These are phyloP conservation scores for Gasterosteus nipponicus DNA, from an alignment of 2,113 vertebrate species.

Conservation along the genomic window DNA sequence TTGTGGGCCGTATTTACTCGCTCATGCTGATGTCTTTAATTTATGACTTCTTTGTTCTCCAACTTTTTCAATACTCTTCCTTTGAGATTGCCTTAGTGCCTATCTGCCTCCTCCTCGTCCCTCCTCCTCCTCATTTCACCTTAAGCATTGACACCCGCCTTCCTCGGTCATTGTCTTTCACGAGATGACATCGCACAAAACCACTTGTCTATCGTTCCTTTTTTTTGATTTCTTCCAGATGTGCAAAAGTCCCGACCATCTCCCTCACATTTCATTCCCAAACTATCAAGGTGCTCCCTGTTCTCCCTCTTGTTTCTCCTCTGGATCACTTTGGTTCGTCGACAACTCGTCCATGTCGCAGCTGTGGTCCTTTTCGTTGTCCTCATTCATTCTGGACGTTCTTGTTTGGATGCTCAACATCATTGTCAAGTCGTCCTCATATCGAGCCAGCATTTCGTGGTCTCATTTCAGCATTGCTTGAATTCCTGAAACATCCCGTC, in stretches of 20 bases:
- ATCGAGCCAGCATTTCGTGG: background rate
- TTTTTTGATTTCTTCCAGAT: conserved; percentile 62
- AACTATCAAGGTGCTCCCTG: conserved; percentile 39
- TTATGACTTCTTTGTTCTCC: conserved; percentile 59
- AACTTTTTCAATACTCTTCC: conserved; percentile 61
- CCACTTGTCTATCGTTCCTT: conserved; percentile 42
- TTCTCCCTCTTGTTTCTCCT: conserved; percentile 24
- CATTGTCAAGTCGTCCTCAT: conserved; percentile 10
- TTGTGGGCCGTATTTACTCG: conserved; percentile 40
- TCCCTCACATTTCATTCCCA: conserved; percentile 26
- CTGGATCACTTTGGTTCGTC: background rate
- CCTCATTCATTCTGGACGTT: conserved; percentile 12
- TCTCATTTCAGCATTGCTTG: conserved; percentile 24
- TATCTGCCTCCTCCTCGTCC: conserved; percentile 38
- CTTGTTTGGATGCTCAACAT: conserved; percentile 21
- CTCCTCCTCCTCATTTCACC: conserved; percentile 53
- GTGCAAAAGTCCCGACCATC: conserved; percentile 34
- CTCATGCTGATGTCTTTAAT: conserved; percentile 54
- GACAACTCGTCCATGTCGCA: conserved; percentile 16
- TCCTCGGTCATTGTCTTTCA: conserved; percentile 48
- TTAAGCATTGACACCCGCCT: conserved; percentile 52
- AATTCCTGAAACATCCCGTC: background rate
- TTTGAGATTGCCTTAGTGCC: conserved; percentile 59
- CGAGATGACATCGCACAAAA: conserved; percentile 35
- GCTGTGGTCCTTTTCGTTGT: conserved; percentile 14